These are phyloP conservation scores for Athetis lepigone DNA, from an alignment of 2,888 invertebrate genomes.

Conservation along the genomic window DNA sequence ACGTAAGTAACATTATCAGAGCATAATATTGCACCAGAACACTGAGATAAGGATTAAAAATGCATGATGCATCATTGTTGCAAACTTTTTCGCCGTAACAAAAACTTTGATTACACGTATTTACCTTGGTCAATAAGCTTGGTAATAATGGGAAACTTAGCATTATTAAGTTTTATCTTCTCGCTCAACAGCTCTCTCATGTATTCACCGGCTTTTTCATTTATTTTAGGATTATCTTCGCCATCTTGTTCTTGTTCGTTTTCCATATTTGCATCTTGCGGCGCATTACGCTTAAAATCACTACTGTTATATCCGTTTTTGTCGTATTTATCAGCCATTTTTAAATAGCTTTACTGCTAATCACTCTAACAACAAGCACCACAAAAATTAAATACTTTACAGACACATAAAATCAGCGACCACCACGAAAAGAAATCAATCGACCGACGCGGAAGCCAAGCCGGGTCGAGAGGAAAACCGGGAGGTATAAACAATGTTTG, in stretches of 20 bases:
- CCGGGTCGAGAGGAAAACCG: background rate
- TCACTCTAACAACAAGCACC: slow-evolving; percentile 16
- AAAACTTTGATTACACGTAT: background rate
- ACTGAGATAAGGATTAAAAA: background rate
- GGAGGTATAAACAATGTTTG: slow-evolving; percentile 6
- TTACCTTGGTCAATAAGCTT: slow-evolving; percentile 94
- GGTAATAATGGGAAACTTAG: slow-evolving; percentile 93
- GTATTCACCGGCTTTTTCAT: slow-evolving; percentile 94
- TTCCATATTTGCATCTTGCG: slow-evolving; percentile 70
- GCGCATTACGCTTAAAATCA: slow-evolving; percentile 86
- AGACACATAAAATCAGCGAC: slow-evolving; percentile 6
- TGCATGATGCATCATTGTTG: background rate
- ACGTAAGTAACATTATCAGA: background rate
- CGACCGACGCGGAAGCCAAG: slow-evolving; percentile 22
- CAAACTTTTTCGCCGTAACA: background rate
- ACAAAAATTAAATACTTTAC: slow-evolving; percentile 20
- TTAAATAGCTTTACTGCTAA: slow-evolving; percentile 22
- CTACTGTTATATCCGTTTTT: slow-evolving; percentile 87
- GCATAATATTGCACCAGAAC: background rate
- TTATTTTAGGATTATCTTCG: slow-evolving; percentile 90
- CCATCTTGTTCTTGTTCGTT: slow-evolving; percentile 86
- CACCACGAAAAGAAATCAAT: slow-evolving; percentile 26
- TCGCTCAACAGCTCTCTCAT: slow-evolving; percentile 94
- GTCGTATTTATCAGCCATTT: slow-evolving; percentile 83
- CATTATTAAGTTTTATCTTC: slow-evolving; percentile 92